These are phyloP conservation scores for Bellardia bayeri DNA, from an alignment of 2,888 invertebrate genomes.

Conservation along the genomic window DNA sequence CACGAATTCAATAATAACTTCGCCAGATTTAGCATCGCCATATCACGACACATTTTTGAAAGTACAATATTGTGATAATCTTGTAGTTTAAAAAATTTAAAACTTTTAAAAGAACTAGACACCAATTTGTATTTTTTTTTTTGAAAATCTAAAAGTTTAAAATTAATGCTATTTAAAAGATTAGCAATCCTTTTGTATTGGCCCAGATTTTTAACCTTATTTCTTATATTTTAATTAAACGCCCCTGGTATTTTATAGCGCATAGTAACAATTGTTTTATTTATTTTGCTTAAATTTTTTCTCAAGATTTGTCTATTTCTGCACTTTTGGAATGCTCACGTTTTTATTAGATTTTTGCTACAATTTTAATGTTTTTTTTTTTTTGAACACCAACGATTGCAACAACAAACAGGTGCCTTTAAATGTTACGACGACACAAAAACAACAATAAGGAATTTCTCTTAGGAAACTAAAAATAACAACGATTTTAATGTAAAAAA, in stretches of 20 bases:
- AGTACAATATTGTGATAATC: too few relatives aligned
- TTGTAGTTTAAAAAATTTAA: too few relatives aligned
- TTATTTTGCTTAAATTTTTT: slow-evolving; percentile 35
- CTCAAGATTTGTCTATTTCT: slow-evolving; percentile 53
- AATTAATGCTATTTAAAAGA: too few relatives aligned
- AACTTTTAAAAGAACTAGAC: too few relatives aligned
- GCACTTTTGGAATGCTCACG: slow-evolving; percentile 69
- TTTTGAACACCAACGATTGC: slow-evolving; percentile 46
- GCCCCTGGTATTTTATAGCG: slow-evolving; percentile 25
- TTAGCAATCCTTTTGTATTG: too few relatives aligned
- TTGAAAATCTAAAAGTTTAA: too few relatives aligned
- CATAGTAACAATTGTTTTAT: slow-evolving; percentile 6
- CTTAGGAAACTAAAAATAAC: slow-evolving; percentile 5
- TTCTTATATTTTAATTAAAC: background rate
- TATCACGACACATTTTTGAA: too few relatives aligned
- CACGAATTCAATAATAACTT: too few relatives aligned
- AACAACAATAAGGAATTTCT: slow-evolving; percentile 58
- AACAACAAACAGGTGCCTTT: slow-evolving; percentile 74
- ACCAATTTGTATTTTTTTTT: too few relatives aligned
- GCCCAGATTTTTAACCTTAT: background rate
- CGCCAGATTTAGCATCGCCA: too few relatives aligned
- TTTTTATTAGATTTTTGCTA: slow-evolving; percentile 71
- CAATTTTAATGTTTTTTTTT: slow-evolving; percentile 69
- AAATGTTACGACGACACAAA: slow-evolving; percentile 37
- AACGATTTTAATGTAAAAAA: slow-evolving; percentile 8